A percentile compares a stretch with the other conserved stretches of the same genome.
These are phyloP conservation scores for Bos taurus DNA, from an alignment of 2,113 vertebrate species.

Conservation along the genomic window ARS-UCD2.0 NC_037337.1:76422501-76423000, in stretches of 20 bases:
- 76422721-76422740: background rate
- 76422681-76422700: background rate
- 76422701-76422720: background rate
- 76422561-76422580: background rate
- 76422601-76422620: background rate
- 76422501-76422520: background rate
- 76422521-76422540: background rate
- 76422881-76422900: background rate
- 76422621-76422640: background rate
- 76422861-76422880: background rate
- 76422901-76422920: background rate
- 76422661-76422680: background rate
- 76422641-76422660: background rate
- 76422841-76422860: no score
- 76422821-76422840: background rate
- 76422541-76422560: background rate
- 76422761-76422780: background rate
- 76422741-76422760: background rate
- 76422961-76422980: background rate
- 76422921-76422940: background rate
- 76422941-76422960: background rate
- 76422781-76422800: background rate
- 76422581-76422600: background rate
- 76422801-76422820: background rate
- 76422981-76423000: background rate